A percentile compares a stretch with the other conserved stretches of the same genome.
Evolutionary conservation across 2,888 invertebrate species (phyloP).

Genomic region (Epistrophella euchroma): DNA sequence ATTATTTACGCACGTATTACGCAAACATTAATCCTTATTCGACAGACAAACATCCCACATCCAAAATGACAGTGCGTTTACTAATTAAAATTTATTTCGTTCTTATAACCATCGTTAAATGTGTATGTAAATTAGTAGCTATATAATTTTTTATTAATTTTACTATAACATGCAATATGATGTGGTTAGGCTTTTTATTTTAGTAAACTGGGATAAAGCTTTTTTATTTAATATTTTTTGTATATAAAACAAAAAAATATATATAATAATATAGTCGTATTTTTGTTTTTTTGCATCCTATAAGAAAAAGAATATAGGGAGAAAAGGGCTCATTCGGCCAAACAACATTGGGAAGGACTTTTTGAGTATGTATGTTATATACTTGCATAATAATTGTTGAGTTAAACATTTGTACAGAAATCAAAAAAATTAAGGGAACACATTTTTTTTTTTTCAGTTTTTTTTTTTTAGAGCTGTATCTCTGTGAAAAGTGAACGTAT

Average conservation of each 20-base stretch:
- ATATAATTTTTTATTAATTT: conserved; percentile 69
- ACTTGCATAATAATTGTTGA: too few relatives aligned
- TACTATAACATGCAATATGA: conserved; percentile 61
- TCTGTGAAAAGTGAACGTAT: too few relatives aligned
- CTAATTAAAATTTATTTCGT: conserved; percentile 71
- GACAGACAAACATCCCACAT: conserved; percentile 32
- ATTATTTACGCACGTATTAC: conserved; percentile 41
- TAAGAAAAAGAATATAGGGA: neutral
- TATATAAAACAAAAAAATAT: neutral
- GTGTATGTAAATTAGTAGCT: conserved; percentile 61
- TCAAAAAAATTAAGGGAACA: too few relatives aligned
- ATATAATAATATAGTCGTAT: neutral
- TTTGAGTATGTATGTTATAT: too few relatives aligned
- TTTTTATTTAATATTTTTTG: conserved; percentile 57
- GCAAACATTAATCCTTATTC: conserved; percentile 60
- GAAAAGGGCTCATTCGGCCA: neutral
- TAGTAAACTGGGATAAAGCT: conserved; percentile 18
- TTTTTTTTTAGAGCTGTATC: too few relatives aligned
- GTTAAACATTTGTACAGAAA: too few relatives aligned
- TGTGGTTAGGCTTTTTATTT: conserved; percentile 9
- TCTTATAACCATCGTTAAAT: conserved; percentile 61
- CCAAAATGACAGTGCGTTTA: conserved; percentile 51
- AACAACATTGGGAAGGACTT: neutral
- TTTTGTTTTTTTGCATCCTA: neutral
- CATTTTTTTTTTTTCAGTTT: too few relatives aligned